Percentiles rank a stretch among this genome's conserved stretches.
Evolutionary conservation across 2,888 invertebrate genomes (phyloP).

Genomic region (Drosophila maculinotata): DNA sequence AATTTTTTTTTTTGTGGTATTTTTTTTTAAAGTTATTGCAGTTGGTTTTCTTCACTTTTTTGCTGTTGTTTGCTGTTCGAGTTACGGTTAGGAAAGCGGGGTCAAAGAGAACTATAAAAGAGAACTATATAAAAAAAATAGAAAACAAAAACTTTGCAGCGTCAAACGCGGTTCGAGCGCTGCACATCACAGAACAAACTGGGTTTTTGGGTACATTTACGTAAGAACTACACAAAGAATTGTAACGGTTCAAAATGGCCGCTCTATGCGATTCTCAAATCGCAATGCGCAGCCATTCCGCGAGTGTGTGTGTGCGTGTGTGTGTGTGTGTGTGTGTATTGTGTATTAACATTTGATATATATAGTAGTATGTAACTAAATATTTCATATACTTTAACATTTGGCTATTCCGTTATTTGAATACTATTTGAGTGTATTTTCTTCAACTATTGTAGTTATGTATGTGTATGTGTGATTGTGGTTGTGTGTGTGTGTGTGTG

Average conservation of each 20-base stretch:
- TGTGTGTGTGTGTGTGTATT: conserved; percentile 10
- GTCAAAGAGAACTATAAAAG: conserved; percentile 20
- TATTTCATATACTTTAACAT: conserved; percentile 46
- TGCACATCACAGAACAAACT: conserved; percentile 83
- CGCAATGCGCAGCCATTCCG: conserved; percentile 6
- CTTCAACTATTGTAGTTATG: conserved; percentile 28
- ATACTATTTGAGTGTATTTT: conserved; percentile 47
- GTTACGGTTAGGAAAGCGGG: conserved; percentile 33
- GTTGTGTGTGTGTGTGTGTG: conserved; percentile 13
- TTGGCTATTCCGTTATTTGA: conserved; percentile 59
- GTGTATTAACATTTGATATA: conserved; percentile 50
- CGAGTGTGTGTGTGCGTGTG: conserved; percentile 11
- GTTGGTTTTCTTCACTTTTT: conserved; percentile 36
- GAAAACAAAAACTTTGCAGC: conserved; percentile 66
- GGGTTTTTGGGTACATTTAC: conserved; percentile 54
- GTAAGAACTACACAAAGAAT: conserved; percentile 45
- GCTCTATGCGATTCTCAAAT: conserved; percentile 43
- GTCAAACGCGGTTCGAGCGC: conserved; percentile 50
- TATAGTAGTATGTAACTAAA: conserved; percentile 27
- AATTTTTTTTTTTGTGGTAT: background rate
- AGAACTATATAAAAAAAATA: conserved; percentile 20
- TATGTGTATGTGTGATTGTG: background rate
- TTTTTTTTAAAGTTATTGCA: conserved; percentile 46
- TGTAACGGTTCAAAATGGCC: conserved; percentile 17
- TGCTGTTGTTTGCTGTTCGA: conserved; percentile 39